Conservation (phyloP, 2,888 invertebrate species). For the Trachelus iudaicus region DNA sequence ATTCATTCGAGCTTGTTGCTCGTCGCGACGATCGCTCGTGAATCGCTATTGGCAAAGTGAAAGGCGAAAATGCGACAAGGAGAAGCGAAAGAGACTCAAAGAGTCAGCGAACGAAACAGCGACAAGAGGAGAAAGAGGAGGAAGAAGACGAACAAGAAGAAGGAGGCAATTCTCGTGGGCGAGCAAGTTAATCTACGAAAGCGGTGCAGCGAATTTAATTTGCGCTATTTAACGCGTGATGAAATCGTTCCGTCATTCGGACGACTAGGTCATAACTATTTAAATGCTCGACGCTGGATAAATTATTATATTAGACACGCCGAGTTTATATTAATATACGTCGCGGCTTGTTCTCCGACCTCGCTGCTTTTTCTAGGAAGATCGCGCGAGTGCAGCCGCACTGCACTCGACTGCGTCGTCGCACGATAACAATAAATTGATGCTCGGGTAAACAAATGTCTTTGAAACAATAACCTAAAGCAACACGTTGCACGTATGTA, state of each 20-base stretch:
- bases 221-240: slow-evolving; percentile 58
- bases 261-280: slow-evolving; percentile 59
- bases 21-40: not conserved
- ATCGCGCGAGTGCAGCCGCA: not conserved
- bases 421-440: not conserved
- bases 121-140: not conserved
- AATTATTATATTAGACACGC: slow-evolving; percentile 62
- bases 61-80: not conserved
- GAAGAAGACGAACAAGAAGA: not conserved
- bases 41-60: not conserved
- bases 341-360: slow-evolving; percentile 11
- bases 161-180: slow-evolving; percentile 39
- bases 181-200: slow-evolving; percentile 53
- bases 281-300: slow-evolving; percentile 55
- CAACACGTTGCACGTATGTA: not conserved
- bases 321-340: slow-evolving; percentile 58
- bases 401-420: not conserved
- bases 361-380: not conserved
- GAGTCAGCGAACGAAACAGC: not conserved
- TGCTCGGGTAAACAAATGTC: not conserved
- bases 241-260: slow-evolving; percentile 53
- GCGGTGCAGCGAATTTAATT: slow-evolving; percentile 57
- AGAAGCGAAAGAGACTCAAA: not conserved
- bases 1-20: not conserved
- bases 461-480: not conserved